Evolutionary conservation across 2,113 vertebrate genomes (phyloP).

Genomic region (Xenopus laevis): DNA sequence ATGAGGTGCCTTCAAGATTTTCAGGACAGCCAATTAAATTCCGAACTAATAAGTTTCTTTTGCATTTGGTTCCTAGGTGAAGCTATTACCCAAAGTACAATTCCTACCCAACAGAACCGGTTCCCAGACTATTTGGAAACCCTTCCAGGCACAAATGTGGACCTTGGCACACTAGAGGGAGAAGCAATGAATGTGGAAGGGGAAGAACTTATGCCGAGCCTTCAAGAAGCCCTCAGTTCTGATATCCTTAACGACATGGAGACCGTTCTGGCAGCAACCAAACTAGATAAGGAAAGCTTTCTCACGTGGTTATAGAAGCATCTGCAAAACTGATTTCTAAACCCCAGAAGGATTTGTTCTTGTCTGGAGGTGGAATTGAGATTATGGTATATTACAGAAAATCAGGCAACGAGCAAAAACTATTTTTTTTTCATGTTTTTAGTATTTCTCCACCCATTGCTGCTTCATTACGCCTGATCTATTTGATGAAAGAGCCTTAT

Average conservation of each 20-base stretch:
- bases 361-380: constrained; percentile 56
- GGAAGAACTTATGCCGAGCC: constrained; percentile 97
- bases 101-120: constrained; percentile 88
- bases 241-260: constrained; percentile 99
- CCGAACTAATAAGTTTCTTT: no score
- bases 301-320: constrained; percentile 96
- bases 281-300: constrained; percentile 99
- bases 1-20: no score
- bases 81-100: constrained; percentile 82
- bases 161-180: constrained; percentile 95
- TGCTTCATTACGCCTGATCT: constrained; percentile 75
- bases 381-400: constrained; percentile 61
- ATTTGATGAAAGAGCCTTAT: constrained; percentile 68
- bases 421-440: constrained; percentile 62
- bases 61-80: constrained; percentile 68
- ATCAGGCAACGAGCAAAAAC: constrained; percentile 66
- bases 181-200: constrained; percentile 97
- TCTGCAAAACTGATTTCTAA: constrained; percentile 73
- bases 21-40: no score
- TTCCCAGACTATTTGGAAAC: constrained; percentile 98
- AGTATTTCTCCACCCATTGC: constrained; percentile 67
- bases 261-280: constrained; percentile 93
- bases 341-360: constrained; percentile 85
- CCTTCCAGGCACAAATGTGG: constrained; percentile 96
- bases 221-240: constrained; percentile 96